Conservation (phyloP, 2,113 vertebrate genomes). For the cat (Felis catus) region F.catus_Fca126_mat1.0 CM031417.1:9270501-9271000, state of each 20-base stretch:
- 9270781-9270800: neutral
- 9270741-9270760: neutral
- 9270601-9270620: neutral
- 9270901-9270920: neutral
- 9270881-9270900: neutral
- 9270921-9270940: constrained; percentile 54
- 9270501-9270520: neutral
- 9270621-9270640: neutral
- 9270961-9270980: neutral
- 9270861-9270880: neutral
- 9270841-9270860: neutral
- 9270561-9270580: neutral
- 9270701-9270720: neutral
- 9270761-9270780: neutral
- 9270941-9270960: neutral
- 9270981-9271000: neutral
- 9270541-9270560: neutral
- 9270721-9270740: neutral
- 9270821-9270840: neutral
- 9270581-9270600: neutral
- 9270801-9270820: neutral
- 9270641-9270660: neutral
- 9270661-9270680: neutral
- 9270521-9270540: neutral
- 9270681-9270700: neutral